Conservation (phyloP, 2,113 vertebrate genomes). For the Psettodes erumei region DNA sequence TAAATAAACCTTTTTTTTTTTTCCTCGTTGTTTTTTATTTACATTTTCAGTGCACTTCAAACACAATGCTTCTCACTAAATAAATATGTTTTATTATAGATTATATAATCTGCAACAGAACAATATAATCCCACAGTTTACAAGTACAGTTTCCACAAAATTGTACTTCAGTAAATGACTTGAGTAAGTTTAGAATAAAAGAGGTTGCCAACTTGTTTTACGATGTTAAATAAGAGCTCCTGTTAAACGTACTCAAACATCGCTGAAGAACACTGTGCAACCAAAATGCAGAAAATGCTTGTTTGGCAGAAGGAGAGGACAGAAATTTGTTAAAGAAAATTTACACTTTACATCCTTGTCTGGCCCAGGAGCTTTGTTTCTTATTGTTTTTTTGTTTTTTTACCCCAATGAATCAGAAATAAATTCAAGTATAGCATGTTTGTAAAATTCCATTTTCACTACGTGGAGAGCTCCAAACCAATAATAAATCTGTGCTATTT, state of each 20-base stretch:
- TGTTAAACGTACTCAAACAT: neutral
- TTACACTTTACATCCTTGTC: neutral
- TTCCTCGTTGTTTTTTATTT: neutral
- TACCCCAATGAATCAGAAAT: neutral
- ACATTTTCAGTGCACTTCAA: neutral
- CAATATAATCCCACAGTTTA: too few relatives aligned
- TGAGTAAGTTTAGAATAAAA: neutral
- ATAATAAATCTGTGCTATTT: neutral
- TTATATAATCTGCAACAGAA: neutral
- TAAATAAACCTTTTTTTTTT: neutral
- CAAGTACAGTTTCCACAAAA: too few relatives aligned
- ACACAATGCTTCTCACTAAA: neutral
- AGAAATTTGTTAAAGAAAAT: neutral
- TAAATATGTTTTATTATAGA: neutral
- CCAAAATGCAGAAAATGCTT: neutral
- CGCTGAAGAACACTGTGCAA: neutral
- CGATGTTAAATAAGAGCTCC: neutral
- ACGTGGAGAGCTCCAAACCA: neutral
- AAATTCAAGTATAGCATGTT: neutral
- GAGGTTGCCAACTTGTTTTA: neutral
- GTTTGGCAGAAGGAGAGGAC: neutral
- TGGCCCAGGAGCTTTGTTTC: too few relatives aligned
- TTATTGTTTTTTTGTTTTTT: accelerated
- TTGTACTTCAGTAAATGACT: too few relatives aligned
- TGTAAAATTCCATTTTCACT: neutral